Percentiles rank a stretch among this genome's conserved stretches.
These are phyloP conservation scores for Champsocephalus gunnari DNA, from an alignment of 2,797 vertebrate genomes.

Conservation along the genomic window DNA sequence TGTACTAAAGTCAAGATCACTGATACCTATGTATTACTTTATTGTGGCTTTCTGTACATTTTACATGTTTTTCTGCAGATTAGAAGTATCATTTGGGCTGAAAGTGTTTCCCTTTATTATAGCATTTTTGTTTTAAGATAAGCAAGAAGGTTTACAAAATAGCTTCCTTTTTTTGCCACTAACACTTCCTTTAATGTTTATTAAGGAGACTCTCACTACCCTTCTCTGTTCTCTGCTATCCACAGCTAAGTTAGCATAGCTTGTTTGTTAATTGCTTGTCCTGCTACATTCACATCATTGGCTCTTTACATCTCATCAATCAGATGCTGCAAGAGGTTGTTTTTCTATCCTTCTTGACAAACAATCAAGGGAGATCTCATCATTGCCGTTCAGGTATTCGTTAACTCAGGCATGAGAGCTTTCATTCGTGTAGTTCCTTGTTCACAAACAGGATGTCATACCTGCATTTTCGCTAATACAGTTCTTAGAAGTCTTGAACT, in stretches of 20 bases:
- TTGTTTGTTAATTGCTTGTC: not conserved
- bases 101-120: not conserved
- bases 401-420: not conserved
- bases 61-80: not conserved
- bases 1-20: not conserved
- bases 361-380: not conserved
- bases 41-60: fast-evolving
- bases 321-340: not conserved
- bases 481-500: not conserved
- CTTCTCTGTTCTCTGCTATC: not conserved
- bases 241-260: not conserved
- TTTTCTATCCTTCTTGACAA: not conserved
- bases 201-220: not conserved
- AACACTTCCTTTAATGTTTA: not conserved
- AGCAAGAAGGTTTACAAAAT: not conserved
- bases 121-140: not conserved
- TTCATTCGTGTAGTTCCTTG: not conserved
- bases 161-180: not conserved
- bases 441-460: not conserved
- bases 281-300: not conserved
- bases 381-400: not conserved
- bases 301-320: not conserved
- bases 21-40: not conserved
- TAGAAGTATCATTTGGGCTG: not conserved
- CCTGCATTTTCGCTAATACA: not conserved